These are phyloP conservation scores for Papilio protenor DNA, from an alignment of 2,888 invertebrate species.

Conservation along the genomic window DNA sequence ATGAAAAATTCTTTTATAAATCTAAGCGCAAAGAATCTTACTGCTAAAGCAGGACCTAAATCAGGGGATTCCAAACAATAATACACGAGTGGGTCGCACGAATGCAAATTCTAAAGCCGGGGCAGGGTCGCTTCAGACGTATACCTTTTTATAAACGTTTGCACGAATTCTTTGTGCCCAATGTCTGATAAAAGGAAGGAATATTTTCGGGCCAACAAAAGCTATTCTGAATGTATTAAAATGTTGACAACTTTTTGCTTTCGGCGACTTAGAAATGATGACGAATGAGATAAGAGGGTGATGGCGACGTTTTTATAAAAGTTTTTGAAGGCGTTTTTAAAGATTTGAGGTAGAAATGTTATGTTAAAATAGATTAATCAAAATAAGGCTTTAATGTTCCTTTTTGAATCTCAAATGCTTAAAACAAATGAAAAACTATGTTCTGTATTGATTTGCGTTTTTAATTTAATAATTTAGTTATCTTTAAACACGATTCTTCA, in stretches of 20 bases:
- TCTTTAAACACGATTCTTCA: no score
- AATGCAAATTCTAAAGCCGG: conserved; percentile 46
- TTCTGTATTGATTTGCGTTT: no score
- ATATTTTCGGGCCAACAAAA: conserved; percentile 66
- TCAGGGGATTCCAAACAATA: conserved; percentile 33
- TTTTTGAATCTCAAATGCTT: no score
- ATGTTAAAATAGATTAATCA: conserved; percentile 15
- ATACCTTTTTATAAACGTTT: conserved; percentile 74
- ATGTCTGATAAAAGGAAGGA: conserved; percentile 67
- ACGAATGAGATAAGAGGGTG: conserved; percentile 53
- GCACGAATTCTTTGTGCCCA: conserved; percentile 71
- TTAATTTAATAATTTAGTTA: no score
- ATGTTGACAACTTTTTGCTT: conserved; percentile 66
- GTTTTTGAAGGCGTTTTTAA: conserved; percentile 36
- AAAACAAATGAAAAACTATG: no score
- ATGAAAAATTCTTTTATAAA: background rate
- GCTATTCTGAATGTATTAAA: conserved; percentile 72
- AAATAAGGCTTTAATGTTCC: background rate
- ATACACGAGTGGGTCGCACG: conserved; percentile 37
- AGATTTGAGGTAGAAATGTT: conserved; percentile 9
- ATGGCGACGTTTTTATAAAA: conserved; percentile 42
- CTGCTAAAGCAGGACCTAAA: conserved; percentile 5
- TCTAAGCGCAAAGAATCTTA: background rate
- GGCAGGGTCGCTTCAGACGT: conserved; percentile 46
- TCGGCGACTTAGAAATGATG: conserved; percentile 45